A percentile compares a stretch with the other conserved stretches of the same genome.
Conservation (phyloP, 2,888 invertebrate species). For the Leptogaster cylindrica region DNA sequence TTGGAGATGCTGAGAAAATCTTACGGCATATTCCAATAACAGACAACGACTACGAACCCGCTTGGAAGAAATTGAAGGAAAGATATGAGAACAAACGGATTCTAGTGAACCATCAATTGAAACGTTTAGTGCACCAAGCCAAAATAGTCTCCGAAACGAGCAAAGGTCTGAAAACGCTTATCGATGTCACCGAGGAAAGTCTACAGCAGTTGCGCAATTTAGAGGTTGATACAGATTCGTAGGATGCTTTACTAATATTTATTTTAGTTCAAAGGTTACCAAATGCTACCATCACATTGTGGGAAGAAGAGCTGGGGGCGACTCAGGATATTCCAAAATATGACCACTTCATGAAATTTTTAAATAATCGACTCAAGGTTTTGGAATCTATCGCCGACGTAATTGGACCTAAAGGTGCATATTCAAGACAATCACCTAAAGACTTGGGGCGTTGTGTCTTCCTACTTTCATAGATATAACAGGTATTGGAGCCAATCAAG, state of each 20-base stretch:
- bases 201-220: neutral
- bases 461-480: too few species aligned
- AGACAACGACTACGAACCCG: conserved; percentile 23
- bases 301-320: conserved; percentile 9
- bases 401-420: neutral
- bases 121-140: conserved; percentile 16
- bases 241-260: neutral
- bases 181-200: neutral
- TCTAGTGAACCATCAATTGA: conserved; percentile 39
- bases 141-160: neutral
- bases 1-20: conserved; percentile 32
- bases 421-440: too few species aligned
- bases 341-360: neutral
- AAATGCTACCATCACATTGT: neutral
- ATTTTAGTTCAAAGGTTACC: neutral
- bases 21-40: conserved; percentile 34
- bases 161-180: conserved; percentile 40
- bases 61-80: conserved; percentile 30
- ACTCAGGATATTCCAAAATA: neutral
- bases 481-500: too few species aligned
- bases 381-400: neutral
- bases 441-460: too few species aligned
- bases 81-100: conserved; percentile 44
- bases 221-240: neutral
- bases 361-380: neutral